Conservation (phyloP, 2,113 vertebrate species). For the Donacobius atricapilla region DNA sequence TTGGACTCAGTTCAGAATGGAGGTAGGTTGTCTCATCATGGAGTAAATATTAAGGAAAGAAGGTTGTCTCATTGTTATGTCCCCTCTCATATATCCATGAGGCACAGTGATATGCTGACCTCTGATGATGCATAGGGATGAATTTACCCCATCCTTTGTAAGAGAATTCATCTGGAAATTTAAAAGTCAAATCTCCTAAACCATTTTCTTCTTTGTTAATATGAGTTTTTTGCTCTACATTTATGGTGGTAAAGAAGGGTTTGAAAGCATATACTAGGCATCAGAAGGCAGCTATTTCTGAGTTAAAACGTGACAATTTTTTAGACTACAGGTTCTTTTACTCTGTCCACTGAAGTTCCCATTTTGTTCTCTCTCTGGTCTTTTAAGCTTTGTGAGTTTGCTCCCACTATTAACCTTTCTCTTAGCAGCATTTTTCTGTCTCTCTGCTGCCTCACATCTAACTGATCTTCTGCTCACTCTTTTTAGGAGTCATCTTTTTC, state of each 20-base stretch:
- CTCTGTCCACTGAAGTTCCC: background rate
- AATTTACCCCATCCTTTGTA: background rate
- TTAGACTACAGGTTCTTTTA: background rate
- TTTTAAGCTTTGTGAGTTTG: background rate
- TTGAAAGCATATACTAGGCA: background rate
- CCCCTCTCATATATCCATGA: background rate
- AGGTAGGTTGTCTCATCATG: background rate
- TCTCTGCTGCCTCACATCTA: background rate
- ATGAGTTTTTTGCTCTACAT: background rate
- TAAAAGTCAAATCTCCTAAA: background rate
- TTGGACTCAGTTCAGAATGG: background rate
- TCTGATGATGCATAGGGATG: background rate
- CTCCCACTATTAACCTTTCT: slow-evolving; percentile 10
- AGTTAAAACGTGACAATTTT: background rate
- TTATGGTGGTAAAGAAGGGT: background rate
- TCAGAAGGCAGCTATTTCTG: background rate
- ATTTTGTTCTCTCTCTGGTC: background rate
- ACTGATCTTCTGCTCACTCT: background rate
- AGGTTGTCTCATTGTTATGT: background rate
- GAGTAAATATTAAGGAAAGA: background rate
- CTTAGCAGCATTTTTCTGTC: background rate
- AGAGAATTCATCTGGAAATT: background rate
- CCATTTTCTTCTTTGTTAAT: background rate
- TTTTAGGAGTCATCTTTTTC: background rate
- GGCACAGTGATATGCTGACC: background rate